phyloP scores from a whole-genome alignment of 1,140 invertebrate species.

The Drosophila bocki region DNA sequence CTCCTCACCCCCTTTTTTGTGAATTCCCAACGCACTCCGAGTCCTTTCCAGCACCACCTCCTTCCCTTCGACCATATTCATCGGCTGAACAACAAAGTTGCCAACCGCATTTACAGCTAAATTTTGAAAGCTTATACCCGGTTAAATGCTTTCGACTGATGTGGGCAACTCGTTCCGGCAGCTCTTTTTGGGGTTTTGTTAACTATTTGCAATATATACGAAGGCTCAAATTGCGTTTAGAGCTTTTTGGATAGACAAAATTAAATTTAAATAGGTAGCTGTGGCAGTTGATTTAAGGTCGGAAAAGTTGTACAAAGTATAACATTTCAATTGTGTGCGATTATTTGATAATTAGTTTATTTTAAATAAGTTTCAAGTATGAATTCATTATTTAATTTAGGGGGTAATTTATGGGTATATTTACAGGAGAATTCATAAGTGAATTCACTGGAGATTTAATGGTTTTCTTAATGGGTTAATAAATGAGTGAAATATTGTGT shows the following conservation, averaged over 20 bases:
- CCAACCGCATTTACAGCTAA: conserved; percentile 48
- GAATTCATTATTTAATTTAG: background rate
- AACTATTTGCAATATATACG: conserved; percentile 22
- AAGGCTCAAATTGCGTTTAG: conserved; percentile 16
- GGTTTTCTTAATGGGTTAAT: background rate
- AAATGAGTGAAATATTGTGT: background rate
- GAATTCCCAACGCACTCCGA: background rate
- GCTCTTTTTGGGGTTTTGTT: conserved; percentile 18
- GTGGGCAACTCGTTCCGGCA: conserved; percentile 1
- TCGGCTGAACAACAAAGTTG: conserved; percentile 49
- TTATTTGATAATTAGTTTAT: background rate
- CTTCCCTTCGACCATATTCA: background rate
- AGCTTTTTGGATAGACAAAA: conserved; percentile 1
- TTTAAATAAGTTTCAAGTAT: background rate
- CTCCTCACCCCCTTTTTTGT: background rate
- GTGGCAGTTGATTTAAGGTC: background rate
- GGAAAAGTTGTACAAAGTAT: background rate
- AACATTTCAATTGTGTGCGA: background rate
- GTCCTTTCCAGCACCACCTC: background rate
- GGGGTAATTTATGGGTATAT: background rate
- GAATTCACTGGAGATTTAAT: background rate
- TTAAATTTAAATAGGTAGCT: background rate
- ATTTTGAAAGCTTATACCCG: conserved; percentile 32
- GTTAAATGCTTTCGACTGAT: conserved; percentile 37
- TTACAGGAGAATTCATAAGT: no score